Percentiles rank a stretch among this genome's conserved stretches.
These are phyloP conservation scores for Girardia tigrina DNA, from an alignment of 2,888 invertebrate species.

Conservation along the genomic window DNA sequence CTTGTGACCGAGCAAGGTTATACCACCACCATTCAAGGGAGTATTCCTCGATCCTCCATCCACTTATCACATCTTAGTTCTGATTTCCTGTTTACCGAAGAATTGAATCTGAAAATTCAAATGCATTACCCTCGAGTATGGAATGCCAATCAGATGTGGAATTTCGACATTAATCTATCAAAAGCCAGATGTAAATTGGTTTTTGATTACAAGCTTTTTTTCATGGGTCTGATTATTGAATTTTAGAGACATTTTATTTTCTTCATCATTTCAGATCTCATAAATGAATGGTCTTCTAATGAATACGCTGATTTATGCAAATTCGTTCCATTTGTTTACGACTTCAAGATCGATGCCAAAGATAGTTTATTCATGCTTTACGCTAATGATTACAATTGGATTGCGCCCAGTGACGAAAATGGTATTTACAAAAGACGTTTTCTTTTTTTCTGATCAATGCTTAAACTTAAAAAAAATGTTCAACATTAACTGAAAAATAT, in stretches of 20 bases:
- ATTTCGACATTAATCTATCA: slow-evolving; percentile 73
- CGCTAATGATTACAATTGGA: slow-evolving; percentile 94
- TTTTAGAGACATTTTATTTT: slow-evolving; percentile 36
- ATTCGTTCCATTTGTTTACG: slow-evolving; percentile 92
- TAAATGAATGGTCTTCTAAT: slow-evolving; percentile 74
- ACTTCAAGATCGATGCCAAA: slow-evolving; percentile 72
- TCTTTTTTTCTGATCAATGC: not conserved
- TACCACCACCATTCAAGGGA: slow-evolving; percentile 76
- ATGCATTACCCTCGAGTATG: slow-evolving; percentile 79
- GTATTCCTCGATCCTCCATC: slow-evolving; percentile 78
- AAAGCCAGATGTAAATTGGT: slow-evolving; percentile 81
- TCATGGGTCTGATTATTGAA: slow-evolving; percentile 56
- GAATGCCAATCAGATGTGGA: slow-evolving; percentile 94
- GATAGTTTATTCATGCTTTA: slow-evolving; percentile 84
- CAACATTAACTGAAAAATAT: too few species aligned
- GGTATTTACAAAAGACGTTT: not conserved
- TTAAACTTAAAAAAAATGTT: not conserved
- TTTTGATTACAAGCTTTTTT: slow-evolving; percentile 85
- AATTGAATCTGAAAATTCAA: slow-evolving; percentile 33
- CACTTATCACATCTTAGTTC: slow-evolving; percentile 57
- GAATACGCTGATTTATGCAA: slow-evolving; percentile 69
- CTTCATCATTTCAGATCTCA: slow-evolving; percentile 59
- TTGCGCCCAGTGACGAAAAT: slow-evolving; percentile 47
- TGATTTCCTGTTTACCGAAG: slow-evolving; percentile 25
- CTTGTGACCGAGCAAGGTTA: slow-evolving; percentile 67